Percentiles rank a stretch among this genome's conserved stretches.
phyloP scores from a whole-genome alignment of 2,888 invertebrate species.

The Taphrorychus bicolor region DNA sequence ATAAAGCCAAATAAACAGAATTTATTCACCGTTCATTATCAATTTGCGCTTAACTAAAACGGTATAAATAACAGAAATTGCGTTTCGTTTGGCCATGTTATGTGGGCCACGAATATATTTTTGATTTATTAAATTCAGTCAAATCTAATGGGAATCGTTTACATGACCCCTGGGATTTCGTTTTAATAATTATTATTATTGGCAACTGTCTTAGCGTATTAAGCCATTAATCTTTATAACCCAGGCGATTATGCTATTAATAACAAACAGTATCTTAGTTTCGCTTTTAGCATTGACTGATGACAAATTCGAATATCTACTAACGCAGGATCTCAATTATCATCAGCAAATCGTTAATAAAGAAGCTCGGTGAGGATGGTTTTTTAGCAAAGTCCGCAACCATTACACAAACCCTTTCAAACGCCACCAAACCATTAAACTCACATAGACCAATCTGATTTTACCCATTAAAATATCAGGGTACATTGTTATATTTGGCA shows the following conservation, averaged over 20 bases:
- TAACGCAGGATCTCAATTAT: neutral
- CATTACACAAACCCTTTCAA: neutral
- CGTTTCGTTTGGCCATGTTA: slow-evolving; percentile 10
- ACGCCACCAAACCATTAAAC: slow-evolving; percentile 5
- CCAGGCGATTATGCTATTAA: neutral
- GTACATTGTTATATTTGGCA: slow-evolving; percentile 9
- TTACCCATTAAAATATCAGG: neutral
- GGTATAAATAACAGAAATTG: slow-evolving; percentile 29
- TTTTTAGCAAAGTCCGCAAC: neutral
- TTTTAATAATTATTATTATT: neutral
- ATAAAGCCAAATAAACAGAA: slow-evolving; percentile 22
- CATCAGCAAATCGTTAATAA: neutral
- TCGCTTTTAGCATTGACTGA: neutral
- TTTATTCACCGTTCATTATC: slow-evolving; percentile 18
- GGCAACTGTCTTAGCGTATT: neutral
- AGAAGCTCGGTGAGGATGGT: neutral
- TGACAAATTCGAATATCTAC: neutral
- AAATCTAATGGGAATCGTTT: slow-evolving; percentile 3
- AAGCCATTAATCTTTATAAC: neutral
- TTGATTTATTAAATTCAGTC: slow-evolving; percentile 12
- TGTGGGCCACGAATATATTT: slow-evolving; percentile 5
- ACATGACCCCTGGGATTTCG: neutral
- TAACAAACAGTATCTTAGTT: neutral
- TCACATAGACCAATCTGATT: slow-evolving; percentile 4
- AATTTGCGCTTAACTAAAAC: slow-evolving; percentile 28